Evolutionary conservation across 2,797 vertebrate genomes (phyloP).

Genomic region (Aselliscus stoliczkanus): DNA sequence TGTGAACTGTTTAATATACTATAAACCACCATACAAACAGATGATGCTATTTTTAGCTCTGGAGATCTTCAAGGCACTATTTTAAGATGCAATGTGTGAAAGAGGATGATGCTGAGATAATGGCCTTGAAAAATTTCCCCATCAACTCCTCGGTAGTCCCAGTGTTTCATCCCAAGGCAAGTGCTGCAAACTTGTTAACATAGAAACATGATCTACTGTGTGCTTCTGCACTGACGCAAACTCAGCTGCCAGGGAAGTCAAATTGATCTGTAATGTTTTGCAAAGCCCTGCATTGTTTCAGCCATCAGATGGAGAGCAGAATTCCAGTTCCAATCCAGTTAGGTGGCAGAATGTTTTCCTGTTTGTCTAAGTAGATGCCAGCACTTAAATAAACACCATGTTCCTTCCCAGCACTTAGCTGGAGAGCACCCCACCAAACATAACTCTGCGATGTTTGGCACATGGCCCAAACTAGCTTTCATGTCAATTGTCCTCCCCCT

Average conservation of each 20-base stretch:
- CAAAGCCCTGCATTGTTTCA: conserved; percentile 40
- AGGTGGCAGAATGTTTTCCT: conserved; percentile 59
- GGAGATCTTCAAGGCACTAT: not conserved
- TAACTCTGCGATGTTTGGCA: conserved; percentile 9
- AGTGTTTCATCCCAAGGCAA: not conserved
- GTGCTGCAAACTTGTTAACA: conserved; percentile 20
- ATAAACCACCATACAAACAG: not conserved
- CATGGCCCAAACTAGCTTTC: not conserved
- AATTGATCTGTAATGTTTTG: conserved; percentile 43
- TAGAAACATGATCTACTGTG: conserved; percentile 57
- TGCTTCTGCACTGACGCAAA: conserved; percentile 42
- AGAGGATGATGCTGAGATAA: not conserved
- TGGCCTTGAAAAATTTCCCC: not conserved
- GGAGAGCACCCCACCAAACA: conserved; percentile 10
- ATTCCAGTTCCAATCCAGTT: conserved; percentile 27
- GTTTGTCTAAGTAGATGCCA: conserved; percentile 60
- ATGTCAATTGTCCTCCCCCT: conserved; percentile 38
- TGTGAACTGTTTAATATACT: conserved; percentile 20
- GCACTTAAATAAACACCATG: conserved; percentile 49
- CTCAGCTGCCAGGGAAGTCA: not conserved
- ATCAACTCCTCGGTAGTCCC: not conserved
- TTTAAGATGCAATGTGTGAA: not conserved
- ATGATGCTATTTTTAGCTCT: conserved; percentile 7
- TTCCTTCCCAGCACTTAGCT: conserved; percentile 65
- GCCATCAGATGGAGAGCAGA: not conserved